Evolutionary conservation across 2,113 vertebrate genomes (phyloP).

Genomic region (crab-eating macaque (Macaca fascicularis)): T2T-MFA8v1.1 NC_088375.1:155550501-155551000

Average conservation of each 20-base stretch:
- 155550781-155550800: background rate
- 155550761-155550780: background rate
- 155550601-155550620: background rate
- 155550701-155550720: background rate
- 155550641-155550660: background rate
- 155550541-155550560: background rate
- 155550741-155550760: constrained; percentile 50
- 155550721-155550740: constrained; percentile 24
- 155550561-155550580: constrained; percentile 54
- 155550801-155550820: constrained; percentile 40
- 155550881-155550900: constrained; percentile 41
- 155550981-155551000: constrained; percentile 39
- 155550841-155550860: constrained; percentile 23
- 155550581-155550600: constrained; percentile 18
- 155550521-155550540: constrained; percentile 44
- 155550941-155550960: background rate
- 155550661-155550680: background rate
- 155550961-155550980: background rate
- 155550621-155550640: background rate
- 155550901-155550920: background rate
- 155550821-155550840: background rate
- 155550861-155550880: constrained; percentile 53
- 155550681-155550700: constrained; percentile 25
- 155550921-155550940: background rate
- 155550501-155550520: constrained; percentile 33